These are phyloP conservation scores for Oreortyx pictus DNA, from an alignment of 2,797 vertebrate genomes.

Conservation along the genomic window DNA sequence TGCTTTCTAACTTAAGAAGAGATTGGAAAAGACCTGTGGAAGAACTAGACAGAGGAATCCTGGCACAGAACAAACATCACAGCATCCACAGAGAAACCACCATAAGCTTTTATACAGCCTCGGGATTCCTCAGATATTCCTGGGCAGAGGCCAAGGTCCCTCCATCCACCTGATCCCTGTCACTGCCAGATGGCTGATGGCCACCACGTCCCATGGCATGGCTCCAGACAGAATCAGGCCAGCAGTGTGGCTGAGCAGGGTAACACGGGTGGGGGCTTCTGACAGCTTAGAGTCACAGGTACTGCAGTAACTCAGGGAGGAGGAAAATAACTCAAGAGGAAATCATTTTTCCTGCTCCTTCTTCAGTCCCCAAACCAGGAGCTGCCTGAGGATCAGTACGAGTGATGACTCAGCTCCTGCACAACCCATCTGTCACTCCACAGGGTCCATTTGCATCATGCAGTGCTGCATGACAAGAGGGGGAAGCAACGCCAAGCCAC, in stretches of 20 bases:
- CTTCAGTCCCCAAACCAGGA: conserved; percentile 35
- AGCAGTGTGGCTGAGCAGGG: background rate
- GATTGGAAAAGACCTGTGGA: background rate
- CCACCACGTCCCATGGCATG: accelerated
- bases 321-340: conserved; percentile 42
- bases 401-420: conserved; percentile 34
- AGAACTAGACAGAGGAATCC: background rate
- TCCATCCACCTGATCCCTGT: background rate
- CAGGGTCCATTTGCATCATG: conserved; percentile 37
- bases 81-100: background rate
- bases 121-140: background rate
- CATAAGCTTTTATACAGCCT: background rate
- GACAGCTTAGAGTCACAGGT: background rate
- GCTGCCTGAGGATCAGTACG: conserved; percentile 16
- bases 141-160: background rate
- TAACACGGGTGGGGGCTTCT: background rate
- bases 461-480: background rate
- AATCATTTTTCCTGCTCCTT: conserved; percentile 49
- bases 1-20: background rate
- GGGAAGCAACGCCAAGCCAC: background rate
- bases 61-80: background rate
- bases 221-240: background rate
- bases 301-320: conserved; percentile 1
- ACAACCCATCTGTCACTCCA: conserved; percentile 46
- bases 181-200: background rate